A percentile compares a stretch with the other conserved stretches of the same genome.
Evolutionary conservation across 1,140 invertebrate genomes (phyloP).

Genomic region (Anastatus disparis): DNA sequence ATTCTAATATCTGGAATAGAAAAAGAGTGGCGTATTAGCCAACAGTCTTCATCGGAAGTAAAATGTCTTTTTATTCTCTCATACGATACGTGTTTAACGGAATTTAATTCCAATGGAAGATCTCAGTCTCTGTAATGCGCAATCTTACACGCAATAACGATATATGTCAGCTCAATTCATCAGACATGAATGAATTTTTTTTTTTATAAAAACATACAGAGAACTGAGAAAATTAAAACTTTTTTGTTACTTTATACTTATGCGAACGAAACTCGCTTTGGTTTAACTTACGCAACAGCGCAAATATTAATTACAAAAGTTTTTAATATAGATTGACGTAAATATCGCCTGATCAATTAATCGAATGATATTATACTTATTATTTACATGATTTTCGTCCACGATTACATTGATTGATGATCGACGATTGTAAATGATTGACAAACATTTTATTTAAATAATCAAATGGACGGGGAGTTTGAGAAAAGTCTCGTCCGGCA

Average conservation of each 20-base stretch:
- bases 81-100: conserved; percentile 13
- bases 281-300: no score
- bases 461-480: conserved; percentile 40
- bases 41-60: conserved; percentile 46
- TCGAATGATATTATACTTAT: no score
- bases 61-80: conserved; percentile 28
- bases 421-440: conserved; percentile 2
- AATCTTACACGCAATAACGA: background rate
- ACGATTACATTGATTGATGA: background rate
- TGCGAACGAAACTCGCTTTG: no score
- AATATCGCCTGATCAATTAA: no score
- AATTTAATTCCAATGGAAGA: conserved; percentile 22
- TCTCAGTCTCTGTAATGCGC: conserved; percentile 25
- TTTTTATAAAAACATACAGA: background rate
- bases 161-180: background rate
- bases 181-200: background rate
- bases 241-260: no score
- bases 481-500: conserved; percentile 35
- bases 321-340: no score
- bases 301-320: no score
- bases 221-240: no score
- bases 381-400: background rate
- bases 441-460: background rate
- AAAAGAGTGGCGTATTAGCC: conserved; percentile 40
- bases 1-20: conserved; percentile 33